Evolutionary conservation across 1,140 invertebrate species (phyloP), one percentile per base, ranked within the genome.

Genomic region (Helicoverpa armigera): DNA sequence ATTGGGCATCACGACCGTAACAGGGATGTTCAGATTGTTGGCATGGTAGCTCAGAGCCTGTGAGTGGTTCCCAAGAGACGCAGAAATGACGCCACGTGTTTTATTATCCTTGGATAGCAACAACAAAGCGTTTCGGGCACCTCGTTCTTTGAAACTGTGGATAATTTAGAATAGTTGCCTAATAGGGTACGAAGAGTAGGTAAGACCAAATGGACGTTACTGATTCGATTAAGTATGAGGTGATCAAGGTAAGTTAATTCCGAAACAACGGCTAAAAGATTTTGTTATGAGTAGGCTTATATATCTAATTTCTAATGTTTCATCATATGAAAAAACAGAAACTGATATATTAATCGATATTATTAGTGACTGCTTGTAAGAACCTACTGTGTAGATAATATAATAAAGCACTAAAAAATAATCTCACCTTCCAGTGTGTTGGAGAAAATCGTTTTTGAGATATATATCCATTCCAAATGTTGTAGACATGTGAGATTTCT

Each of bases 1-100:
- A 13, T 97, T 96, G 0, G 98, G 98, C 98, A 99, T 99, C 0
- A 99, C 98, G 2, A 99, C 98, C 0, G 98, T 99, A 0, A 98
- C 97, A 0, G 98, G 97, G 61, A 99, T 97, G 7, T 96, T 96
- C 0, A 99, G 95, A 79, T 96, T 95, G 83, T 97, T 95, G 1
- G 98, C 98, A 90, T 99, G 98, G 90, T 98, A 99, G 79, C 97
- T 97, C 10, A 99, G 94, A 0, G 97, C 98, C 85, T 96, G 92
- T 0, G 98, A 98, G 93, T 99, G 98, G 91, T 99, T 99, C 0
- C 98, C 98, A 51, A 99, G 95, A 12, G 98, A 98, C 0, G 98
- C 98, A 7, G 98, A 98, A 79, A 99, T 98, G 0, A 99, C 98
- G 35, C 98, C 98, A 14, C 91, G 95, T 31, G 93, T 92, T 88